Evolutionary conservation across 2,113 vertebrate genomes (phyloP), one percentile per base, ranked within the genome.

Genomic region (Pelecanoides urinatrix): DNA sequence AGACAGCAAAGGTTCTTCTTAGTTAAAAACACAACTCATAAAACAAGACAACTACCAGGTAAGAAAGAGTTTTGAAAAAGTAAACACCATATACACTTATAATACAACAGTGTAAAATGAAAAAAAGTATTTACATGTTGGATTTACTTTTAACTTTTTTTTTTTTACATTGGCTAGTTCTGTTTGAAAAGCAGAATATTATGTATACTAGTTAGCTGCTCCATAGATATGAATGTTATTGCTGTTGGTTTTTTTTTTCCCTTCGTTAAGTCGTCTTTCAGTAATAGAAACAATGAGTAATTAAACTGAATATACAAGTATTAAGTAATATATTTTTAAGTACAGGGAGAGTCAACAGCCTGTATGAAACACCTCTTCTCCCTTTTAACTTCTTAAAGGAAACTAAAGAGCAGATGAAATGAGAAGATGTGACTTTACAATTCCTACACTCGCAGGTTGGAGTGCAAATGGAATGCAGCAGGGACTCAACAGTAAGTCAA

Each of bases 61-160:
- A 98, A 98, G 98, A 98, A 98, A 98, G 96, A 97, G 97, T 97
- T 97, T 96, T 98, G 97, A 98, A 98, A 98, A 98, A 98, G 97
- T 98, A 98, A 98, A 98, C 98, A 98, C 98, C 98, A 99, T 98
- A 98, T 98, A 99, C 99, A 99, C 96, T 98, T 98, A 99, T 98
- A 98, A 99, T 99, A 99, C 98, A 99, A 98, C 96, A 96, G 98
- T 93, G 98, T 98, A 98, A 98, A 98, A 98, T 97, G 98, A 98
- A 96, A 97, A 98, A 97, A 98, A 95, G 97, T 99, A 99, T 99
- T 98, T 99, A 99, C 99, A 99, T 47, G 97, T 98, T 98, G 98
- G 98, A 97, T 98, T 98, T 94, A 95, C 97, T 97, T 88, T 86
- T 97, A 95, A 95, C 52, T 73, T 94, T 91, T 83, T 96, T 44